A percentile compares a stretch with the other conserved stretches of the same genome.
Evolutionary conservation across 2,888 invertebrate genomes (phyloP).

Genomic region (Globia sparganii): DNA sequence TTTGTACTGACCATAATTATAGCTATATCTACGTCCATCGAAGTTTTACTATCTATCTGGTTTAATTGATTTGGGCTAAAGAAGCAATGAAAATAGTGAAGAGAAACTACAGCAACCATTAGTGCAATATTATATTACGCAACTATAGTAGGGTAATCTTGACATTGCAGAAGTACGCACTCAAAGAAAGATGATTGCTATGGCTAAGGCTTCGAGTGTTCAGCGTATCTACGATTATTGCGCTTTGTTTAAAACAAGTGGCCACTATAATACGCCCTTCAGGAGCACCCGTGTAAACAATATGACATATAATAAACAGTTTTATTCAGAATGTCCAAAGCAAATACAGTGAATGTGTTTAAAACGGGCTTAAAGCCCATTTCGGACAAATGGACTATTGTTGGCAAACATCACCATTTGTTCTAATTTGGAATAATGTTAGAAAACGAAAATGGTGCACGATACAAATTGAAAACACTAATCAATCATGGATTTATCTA

Average conservation of each 20-base stretch:
- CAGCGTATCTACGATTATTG: conserved; percentile 10
- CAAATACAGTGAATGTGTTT: conserved; percentile 26
- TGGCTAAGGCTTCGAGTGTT: conserved; percentile 27
- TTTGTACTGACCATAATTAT: conserved; percentile 13
- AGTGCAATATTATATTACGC: conserved; percentile 20
- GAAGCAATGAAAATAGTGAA: conserved; percentile 16
- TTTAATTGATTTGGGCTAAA: conserved; percentile 12
- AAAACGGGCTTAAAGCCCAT: conserved; percentile 20
- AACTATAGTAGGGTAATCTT: conserved; percentile 44
- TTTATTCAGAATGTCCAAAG: conserved; percentile 35
- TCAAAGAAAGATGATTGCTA: conserved; percentile 27
- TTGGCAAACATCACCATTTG: conserved; percentile 36
- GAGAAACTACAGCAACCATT: conserved; percentile 13
- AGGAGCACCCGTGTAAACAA: conserved; percentile 27
- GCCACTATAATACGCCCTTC: conserved; percentile 18
- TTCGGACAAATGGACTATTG: conserved; percentile 47
- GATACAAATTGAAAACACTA: conserved; percentile 14
- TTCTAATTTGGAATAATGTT: conserved; percentile 20
- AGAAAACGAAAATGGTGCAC: conserved; percentile 21
- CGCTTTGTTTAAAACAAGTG: conserved; percentile 36
- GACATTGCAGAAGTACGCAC: conserved; percentile 32
- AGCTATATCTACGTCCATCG: not conserved
- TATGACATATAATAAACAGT: conserved; percentile 35
- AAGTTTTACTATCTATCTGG: conserved; percentile 6
- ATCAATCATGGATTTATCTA: conserved; percentile 29